These are phyloP conservation scores for Cydia splendana DNA, from an alignment of 1,140 invertebrate species.

Conservation along the genomic window DNA sequence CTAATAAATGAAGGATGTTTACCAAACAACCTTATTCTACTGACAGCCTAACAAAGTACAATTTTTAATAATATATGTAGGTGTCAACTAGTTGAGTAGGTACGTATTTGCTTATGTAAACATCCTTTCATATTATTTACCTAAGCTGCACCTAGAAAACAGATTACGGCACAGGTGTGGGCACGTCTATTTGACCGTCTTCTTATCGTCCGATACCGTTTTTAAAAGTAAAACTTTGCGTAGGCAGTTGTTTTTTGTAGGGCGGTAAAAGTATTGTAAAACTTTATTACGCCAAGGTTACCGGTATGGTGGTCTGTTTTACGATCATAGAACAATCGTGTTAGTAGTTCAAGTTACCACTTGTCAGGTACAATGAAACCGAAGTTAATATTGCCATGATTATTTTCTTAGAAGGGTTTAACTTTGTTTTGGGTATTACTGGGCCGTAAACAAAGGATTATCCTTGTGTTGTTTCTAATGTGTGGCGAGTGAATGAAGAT, in stretches of 20 bases:
- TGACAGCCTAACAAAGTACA: background rate
- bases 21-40: slow-evolving; percentile 3
- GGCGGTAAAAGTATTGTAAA: slow-evolving; percentile 25
- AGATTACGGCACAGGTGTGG: background rate
- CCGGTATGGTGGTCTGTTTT: slow-evolving; percentile 22
- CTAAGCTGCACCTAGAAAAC: background rate
- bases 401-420: slow-evolving; percentile 44
- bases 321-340: slow-evolving; percentile 6
- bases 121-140: slow-evolving; percentile 4
- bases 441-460: slow-evolving; percentile 55
- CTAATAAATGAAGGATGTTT: slow-evolving; percentile 5
- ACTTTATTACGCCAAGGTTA: slow-evolving; percentile 10
- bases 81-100: background rate
- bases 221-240: slow-evolving; percentile 22
- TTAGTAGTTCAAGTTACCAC: slow-evolving; percentile 26
- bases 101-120: slow-evolving; percentile 1
- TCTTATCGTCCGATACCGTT: slow-evolving; percentile 4
- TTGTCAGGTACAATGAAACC: slow-evolving; percentile 16
- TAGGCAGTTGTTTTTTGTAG: background rate
- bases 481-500: background rate
- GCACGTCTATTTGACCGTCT: background rate
- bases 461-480: background rate
- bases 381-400: slow-evolving; percentile 16
- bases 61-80: background rate
- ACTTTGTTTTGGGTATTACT: slow-evolving; percentile 42